Evolutionary conservation across 2,888 invertebrate species (phyloP).

Genomic region (Drosophila pseudotakahashii): DNA sequence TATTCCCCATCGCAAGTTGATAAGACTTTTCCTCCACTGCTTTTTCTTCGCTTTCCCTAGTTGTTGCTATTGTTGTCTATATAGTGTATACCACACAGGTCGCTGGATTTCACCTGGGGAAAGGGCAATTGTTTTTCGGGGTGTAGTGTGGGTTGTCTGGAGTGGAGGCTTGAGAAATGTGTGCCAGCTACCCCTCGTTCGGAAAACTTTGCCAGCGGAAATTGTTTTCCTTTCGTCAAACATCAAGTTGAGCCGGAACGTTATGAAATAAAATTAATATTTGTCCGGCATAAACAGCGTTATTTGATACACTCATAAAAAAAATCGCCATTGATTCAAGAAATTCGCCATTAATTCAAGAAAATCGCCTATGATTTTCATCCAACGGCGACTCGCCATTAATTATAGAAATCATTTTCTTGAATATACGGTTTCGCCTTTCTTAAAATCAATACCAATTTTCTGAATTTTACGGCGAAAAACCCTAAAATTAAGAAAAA

Average conservation of each 20-base stretch:
- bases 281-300: background rate
- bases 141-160: background rate
- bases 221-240: slow-evolving; percentile 9
- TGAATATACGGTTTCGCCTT: too few species aligned
- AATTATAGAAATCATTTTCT: too few species aligned
- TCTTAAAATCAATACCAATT: too few species aligned
- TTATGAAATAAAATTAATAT: slow-evolving; percentile 1
- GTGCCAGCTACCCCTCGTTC: background rate
- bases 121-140: slow-evolving; percentile 32
- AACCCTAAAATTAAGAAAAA: too few species aligned
- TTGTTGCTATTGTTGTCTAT: slow-evolving; percentile 17
- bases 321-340: too few species aligned
- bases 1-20: slow-evolving; percentile 58
- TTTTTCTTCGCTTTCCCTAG: too few species aligned
- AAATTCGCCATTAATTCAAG: too few species aligned
- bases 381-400: too few species aligned
- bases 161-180: slow-evolving; percentile 11
- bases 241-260: slow-evolving; percentile 7
- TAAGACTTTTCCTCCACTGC: slow-evolving; percentile 37
- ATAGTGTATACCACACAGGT: background rate
- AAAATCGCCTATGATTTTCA: too few species aligned
- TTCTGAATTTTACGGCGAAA: too few species aligned
- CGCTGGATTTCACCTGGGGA: slow-evolving; percentile 1
- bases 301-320: too few species aligned
- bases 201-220: slow-evolving; percentile 1